A percentile compares a stretch with the other conserved stretches of the same genome.
phyloP scores from a whole-genome alignment of 2,113 vertebrate genomes.

The Pluvialis apricaria region DNA sequence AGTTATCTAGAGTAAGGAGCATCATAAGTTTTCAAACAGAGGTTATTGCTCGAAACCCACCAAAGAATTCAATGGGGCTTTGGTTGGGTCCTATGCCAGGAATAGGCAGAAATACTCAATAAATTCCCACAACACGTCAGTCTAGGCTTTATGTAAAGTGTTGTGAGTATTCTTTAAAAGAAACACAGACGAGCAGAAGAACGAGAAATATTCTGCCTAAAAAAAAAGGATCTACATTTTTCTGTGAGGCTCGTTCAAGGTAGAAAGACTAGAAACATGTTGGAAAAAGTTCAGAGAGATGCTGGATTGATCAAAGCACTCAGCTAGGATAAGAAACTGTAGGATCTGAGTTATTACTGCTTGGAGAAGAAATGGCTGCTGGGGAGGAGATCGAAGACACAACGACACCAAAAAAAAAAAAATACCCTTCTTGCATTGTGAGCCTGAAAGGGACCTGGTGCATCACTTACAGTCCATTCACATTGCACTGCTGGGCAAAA shows the following conservation, averaged over 20 bases:
- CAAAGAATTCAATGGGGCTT: not conserved
- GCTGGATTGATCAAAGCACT: not conserved
- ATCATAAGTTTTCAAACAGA: not conserved
- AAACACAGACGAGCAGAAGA: not conserved
- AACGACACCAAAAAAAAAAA: not conserved
- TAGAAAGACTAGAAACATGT: not conserved
- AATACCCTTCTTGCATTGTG: not conserved
- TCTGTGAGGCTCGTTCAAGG: conserved; percentile 20
- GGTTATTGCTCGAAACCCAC: not conserved
- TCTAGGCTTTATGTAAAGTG: not conserved
- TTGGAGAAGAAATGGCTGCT: not conserved
- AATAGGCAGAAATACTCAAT: not conserved
- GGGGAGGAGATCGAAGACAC: not conserved
- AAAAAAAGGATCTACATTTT: conserved; percentile 3
- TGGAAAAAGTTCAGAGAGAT: conserved; percentile 24
- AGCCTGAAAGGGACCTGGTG: not conserved
- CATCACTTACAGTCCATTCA: not conserved
- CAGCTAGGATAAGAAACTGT: not conserved
- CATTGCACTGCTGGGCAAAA: not conserved
- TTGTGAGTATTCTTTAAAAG: not conserved
- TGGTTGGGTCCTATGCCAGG: not conserved
- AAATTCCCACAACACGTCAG: not conserved
- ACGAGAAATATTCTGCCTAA: not conserved
- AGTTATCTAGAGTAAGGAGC: not conserved
- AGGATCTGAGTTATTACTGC: not conserved